These are phyloP conservation scores for Camponotus fellah DNA, from an alignment of 2,888 invertebrate genomes.

Conservation along the genomic window DNA sequence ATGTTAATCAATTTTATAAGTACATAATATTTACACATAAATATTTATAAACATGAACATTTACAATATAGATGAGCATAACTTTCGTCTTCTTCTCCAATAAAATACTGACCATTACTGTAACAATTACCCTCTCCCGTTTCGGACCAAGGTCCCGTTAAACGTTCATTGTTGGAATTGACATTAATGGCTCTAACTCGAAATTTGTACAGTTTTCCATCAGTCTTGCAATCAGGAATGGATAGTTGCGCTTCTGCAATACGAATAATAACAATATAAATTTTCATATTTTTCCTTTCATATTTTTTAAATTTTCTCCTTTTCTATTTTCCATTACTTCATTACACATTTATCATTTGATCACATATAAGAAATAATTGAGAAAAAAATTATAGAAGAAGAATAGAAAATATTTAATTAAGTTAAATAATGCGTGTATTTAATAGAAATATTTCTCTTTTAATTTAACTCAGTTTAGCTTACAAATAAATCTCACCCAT, in stretches of 20 bases:
- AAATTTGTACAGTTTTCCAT: conserved; percentile 80
- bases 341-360: neutral
- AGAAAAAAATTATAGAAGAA: neutral
- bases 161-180: conserved; percentile 75
- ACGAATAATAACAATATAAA: conserved; percentile 2
- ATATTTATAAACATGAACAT: neutral
- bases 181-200: conserved; percentile 85
- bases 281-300: neutral
- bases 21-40: neutral
- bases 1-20: conserved; percentile 5
- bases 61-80: neutral
- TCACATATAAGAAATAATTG: neutral
- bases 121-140: conserved; percentile 85
- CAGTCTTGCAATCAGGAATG: conserved; percentile 84
- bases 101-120: conserved; percentile 78
- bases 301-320: neutral
- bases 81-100: neutral
- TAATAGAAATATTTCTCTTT: conserved; percentile 1
- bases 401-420: neutral
- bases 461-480: neutral
- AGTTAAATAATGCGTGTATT: neutral
- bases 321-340: neutral
- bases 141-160: conserved; percentile 85
- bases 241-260: conserved; percentile 80
- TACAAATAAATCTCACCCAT: conserved; percentile 71